Evolutionary conservation across 2,888 invertebrate genomes (phyloP).

Genomic region (Heliconius aoede): DNA sequence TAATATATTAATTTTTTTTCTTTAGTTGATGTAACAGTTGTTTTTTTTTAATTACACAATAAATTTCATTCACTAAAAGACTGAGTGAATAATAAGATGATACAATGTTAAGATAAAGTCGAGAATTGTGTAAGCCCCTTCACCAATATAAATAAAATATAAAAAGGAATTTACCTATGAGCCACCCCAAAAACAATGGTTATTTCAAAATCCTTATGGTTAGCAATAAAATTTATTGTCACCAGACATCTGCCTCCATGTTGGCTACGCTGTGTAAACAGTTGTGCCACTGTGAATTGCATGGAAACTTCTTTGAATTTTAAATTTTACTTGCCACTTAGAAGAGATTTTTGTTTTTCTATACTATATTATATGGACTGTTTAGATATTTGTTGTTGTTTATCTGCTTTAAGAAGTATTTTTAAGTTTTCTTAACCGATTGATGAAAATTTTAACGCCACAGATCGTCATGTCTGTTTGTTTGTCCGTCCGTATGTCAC

Average conservation of each 20-base stretch:
- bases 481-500: too few relatives aligned
- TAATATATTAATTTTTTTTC: too few relatives aligned
- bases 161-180: neutral
- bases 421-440: too few relatives aligned
- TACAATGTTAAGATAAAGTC: neutral
- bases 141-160: neutral
- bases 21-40: too few relatives aligned
- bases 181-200: slow-evolving; percentile 47
- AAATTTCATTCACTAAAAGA: too few relatives aligned
- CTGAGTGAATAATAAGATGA: too few relatives aligned
- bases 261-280: slow-evolving; percentile 42
- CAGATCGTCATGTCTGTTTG: too few relatives aligned
- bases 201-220: slow-evolving; percentile 77
- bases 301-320: slow-evolving; percentile 40
- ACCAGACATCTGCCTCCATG: slow-evolving; percentile 77
- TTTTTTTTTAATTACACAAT: too few relatives aligned
- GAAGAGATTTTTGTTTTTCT: slow-evolving; percentile 1
- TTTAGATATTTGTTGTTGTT: neutral
- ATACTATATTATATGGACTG: neutral
- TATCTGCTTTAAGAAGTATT: too few relatives aligned
- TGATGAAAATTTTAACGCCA: too few relatives aligned
- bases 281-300: slow-evolving; percentile 15
- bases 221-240: slow-evolving; percentile 83
- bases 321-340: slow-evolving; percentile 33
- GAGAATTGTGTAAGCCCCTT: neutral